Conservation (phyloP, 2,888 invertebrate genomes). For the Macaria liturata region DNA sequence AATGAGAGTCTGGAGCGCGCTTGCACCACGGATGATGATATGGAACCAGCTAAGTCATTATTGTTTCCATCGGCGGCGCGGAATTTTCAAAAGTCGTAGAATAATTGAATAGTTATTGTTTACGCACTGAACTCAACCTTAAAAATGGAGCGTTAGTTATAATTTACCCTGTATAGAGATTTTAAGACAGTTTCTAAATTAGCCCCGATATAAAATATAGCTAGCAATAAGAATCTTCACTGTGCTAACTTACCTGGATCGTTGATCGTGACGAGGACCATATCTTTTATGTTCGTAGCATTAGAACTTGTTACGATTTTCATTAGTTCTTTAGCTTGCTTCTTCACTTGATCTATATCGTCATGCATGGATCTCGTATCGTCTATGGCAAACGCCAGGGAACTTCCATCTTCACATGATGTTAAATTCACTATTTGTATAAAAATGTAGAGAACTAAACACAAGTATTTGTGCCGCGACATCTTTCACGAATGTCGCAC, state of each 20-base stretch:
- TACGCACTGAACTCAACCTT: too few species aligned
- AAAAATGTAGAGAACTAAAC: constrained; percentile 4
- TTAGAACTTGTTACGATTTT: constrained; percentile 38
- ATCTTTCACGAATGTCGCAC: constrained; percentile 4
- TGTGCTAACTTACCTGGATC: constrained; percentile 36
- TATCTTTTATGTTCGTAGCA: constrained; percentile 40
- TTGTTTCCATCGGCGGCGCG: too few species aligned
- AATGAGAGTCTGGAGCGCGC: too few species aligned
- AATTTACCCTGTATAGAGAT: too few species aligned
- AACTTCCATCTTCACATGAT: constrained; percentile 35
- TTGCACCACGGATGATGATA: too few species aligned
- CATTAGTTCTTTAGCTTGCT: constrained; percentile 36
- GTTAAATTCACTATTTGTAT: constrained; percentile 19
- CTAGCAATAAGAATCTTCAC: not conserved
- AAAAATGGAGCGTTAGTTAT: too few species aligned
- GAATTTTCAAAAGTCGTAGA: too few species aligned
- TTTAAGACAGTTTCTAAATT: too few species aligned
- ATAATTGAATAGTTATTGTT: too few species aligned
- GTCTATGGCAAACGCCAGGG: constrained; percentile 47
- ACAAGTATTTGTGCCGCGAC: constrained; percentile 6
- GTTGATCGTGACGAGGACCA: constrained; percentile 49
- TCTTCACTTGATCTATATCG: constrained; percentile 39
- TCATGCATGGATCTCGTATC: constrained; percentile 41
- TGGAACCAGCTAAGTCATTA: too few species aligned
- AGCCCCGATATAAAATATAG: too few species aligned